These are phyloP conservation scores for Pelobates fuscus DNA, from an alignment of 2,113 vertebrate genomes.

Conservation along the genomic window DNA sequence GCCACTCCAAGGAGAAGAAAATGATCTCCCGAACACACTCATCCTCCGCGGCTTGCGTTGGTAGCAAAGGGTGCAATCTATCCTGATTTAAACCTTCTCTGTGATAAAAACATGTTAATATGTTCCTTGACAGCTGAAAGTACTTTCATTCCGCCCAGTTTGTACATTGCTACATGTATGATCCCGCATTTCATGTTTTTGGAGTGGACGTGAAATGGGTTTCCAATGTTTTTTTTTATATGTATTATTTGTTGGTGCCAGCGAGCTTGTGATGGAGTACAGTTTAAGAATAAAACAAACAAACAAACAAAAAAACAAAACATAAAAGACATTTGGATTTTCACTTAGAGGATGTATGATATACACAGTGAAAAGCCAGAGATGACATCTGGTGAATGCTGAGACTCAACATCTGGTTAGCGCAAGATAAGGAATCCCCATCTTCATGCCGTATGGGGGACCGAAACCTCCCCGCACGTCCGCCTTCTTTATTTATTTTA, in stretches of 20 bases:
- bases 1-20: background rate
- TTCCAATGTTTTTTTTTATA: background rate
- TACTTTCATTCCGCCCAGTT: background rate
- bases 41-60: background rate
- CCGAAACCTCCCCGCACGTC: background rate
- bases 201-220: too few species aligned
- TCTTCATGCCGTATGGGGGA: constrained; percentile 33
- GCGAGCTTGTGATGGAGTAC: background rate
- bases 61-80: background rate
- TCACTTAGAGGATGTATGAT: background rate
- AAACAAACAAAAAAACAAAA: background rate
- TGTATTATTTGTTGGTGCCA: background rate
- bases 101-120: constrained; percentile 7
- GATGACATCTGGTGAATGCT: constrained; percentile 41
- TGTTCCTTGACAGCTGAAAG: background rate
- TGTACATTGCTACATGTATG: background rate
- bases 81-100: background rate
- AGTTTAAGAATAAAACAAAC: constrained; percentile 4
- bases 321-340: background rate
- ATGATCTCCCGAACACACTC: background rate
- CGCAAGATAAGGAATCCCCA: constrained; percentile 39
- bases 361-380: constrained; percentile 28
- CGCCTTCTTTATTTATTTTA: too few species aligned
- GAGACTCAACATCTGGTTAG: constrained; percentile 36
- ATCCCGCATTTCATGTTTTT: background rate